phyloP scores from a whole-genome alignment of 2,113 vertebrate genomes.

The Hypocryptadius cinnamomeus region DNA sequence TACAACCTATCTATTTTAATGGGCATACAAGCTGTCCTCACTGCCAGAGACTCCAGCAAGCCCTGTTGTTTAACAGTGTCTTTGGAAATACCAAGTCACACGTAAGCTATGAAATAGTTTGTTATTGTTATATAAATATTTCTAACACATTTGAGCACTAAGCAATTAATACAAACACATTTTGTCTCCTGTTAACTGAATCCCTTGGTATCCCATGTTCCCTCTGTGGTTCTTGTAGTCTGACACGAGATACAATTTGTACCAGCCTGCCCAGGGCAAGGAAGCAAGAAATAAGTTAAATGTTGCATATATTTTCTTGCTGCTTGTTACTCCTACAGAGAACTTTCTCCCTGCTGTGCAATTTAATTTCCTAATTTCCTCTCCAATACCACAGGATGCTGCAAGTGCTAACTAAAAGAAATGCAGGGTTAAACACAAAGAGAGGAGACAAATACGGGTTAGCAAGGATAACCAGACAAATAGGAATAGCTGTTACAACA shows the following conservation, averaged over 20 bases:
- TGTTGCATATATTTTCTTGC: neutral
- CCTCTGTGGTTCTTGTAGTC: neutral
- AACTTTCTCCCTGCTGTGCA: neutral
- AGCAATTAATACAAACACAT: neutral
- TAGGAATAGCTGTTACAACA: neutral
- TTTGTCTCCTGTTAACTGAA: neutral
- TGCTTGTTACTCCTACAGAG: neutral
- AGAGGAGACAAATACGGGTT: neutral
- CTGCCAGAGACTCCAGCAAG: neutral
- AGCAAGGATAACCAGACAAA: neutral
- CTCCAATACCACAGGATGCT: neutral
- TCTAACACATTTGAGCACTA: neutral
- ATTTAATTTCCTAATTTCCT: neutral
- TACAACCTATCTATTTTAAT: neutral
- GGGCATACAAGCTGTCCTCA: neutral
- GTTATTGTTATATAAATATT: slow-evolving; percentile 12
- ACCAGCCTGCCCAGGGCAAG: neutral
- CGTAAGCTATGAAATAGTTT: neutral
- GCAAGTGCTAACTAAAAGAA: neutral
- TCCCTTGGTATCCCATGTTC: neutral
- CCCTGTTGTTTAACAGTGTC: neutral
- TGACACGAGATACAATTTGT: neutral
- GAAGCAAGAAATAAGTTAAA: neutral
- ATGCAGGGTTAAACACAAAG: neutral
- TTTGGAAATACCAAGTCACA: slow-evolving; percentile 23